These are phyloP conservation scores for Mactra quadrangularis DNA, from an alignment of 1,140 invertebrate genomes.

Conservation along the genomic window DNA sequence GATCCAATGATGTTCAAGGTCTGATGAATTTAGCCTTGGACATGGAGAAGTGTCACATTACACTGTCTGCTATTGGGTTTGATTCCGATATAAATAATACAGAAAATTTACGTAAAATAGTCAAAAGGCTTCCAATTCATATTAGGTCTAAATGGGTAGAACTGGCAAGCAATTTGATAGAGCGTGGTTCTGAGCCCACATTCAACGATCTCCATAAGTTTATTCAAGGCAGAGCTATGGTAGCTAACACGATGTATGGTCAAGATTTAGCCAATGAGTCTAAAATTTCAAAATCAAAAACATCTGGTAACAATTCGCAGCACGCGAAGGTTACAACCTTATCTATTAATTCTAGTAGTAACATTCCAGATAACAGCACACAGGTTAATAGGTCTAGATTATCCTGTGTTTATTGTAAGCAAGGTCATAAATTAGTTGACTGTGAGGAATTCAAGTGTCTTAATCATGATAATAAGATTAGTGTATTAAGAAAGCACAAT, in stretches of 20 bases:
- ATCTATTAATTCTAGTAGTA: background rate
- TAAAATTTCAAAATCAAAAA: background rate
- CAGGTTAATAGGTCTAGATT: background rate
- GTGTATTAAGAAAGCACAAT: background rate
- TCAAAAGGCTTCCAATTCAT: constrained; percentile 11
- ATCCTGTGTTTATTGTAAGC: constrained; percentile 26
- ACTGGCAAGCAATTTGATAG: constrained; percentile 6
- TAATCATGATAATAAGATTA: background rate
- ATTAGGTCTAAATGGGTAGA: constrained; percentile 21
- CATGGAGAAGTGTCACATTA: constrained; percentile 28
- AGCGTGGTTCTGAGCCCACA: background rate
- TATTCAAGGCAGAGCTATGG: constrained; percentile 2
- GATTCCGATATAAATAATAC: constrained; percentile 24
- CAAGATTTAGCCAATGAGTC: constrained; percentile 27
- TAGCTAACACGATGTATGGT: constrained; percentile 30
- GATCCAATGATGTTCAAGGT: constrained; percentile 10
- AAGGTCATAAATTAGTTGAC: constrained; percentile 13
- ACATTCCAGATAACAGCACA: background rate
- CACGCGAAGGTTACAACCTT: background rate
- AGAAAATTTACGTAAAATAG: constrained; percentile 17
- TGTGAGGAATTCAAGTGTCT: background rate
- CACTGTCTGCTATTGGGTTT: constrained; percentile 9
- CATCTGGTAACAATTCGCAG: background rate
- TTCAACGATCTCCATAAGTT: constrained; percentile 9
- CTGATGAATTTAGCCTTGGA: constrained; percentile 19